Percentiles rank a stretch among this genome's conserved stretches.
phyloP scores from a whole-genome alignment of 2,888 invertebrate genomes.

The Leptinotarsa tumamoca region DNA sequence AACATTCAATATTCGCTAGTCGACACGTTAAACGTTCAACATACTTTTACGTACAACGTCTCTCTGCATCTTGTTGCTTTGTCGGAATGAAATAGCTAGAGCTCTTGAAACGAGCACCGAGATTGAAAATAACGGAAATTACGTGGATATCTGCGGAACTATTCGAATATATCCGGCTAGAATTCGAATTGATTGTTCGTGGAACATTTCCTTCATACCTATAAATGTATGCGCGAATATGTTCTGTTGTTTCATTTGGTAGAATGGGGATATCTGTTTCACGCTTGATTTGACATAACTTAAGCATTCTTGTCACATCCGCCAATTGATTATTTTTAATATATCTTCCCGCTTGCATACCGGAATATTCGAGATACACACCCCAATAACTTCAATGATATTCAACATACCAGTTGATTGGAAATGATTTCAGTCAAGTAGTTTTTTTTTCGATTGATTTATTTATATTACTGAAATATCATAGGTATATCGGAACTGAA shows the following conservation, averaged over 20 bases:
- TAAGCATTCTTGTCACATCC: background rate
- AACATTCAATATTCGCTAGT: background rate
- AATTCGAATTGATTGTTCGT: conserved; percentile 12
- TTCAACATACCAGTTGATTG: no score
- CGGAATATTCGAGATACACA: no score
- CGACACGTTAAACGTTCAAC: conserved; percentile 1
- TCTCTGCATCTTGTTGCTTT: conserved; percentile 13
- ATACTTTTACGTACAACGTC: background rate
- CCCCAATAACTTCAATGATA: no score
- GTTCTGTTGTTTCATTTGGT: background rate
- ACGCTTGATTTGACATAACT: background rate
- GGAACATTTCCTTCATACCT: background rate
- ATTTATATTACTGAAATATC: no score
- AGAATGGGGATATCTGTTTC: background rate
- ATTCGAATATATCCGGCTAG: conserved; percentile 1
- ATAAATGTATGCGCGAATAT: background rate
- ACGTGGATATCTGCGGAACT: background rate
- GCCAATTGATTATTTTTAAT: background rate
- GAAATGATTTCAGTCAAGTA: no score
- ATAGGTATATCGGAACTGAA: no score
- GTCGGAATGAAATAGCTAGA: background rate
- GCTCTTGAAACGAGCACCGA: conserved; percentile 13
- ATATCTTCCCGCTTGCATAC: background rate
- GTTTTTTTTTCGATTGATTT: no score
- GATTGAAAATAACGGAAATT: conserved; percentile 17